These are phyloP conservation scores for Andrena dorsata DNA, from an alignment of 2,888 invertebrate genomes.

Conservation along the genomic window DNA sequence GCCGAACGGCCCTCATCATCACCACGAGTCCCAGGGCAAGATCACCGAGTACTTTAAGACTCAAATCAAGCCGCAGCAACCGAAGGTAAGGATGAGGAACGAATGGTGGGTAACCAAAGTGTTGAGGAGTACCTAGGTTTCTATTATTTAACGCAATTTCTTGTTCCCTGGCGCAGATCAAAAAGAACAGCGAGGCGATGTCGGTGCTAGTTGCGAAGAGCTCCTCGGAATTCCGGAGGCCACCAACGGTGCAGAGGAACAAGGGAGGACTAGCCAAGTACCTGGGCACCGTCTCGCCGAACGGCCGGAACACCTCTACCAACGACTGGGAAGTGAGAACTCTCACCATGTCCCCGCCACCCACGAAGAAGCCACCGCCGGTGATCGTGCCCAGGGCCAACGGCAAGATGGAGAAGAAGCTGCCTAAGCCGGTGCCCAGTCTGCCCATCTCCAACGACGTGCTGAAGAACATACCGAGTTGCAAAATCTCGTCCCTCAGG, in stretches of 20 bases:
- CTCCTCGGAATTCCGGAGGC: conserved; percentile 82
- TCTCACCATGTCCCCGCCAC: conserved; percentile 80
- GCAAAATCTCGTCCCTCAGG: conserved; percentile 80
- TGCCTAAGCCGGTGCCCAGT: conserved; percentile 86
- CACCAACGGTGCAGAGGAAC: conserved; percentile 82
- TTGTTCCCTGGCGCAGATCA: conserved; percentile 52
- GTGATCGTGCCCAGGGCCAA: conserved; percentile 86
- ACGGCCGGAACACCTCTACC: conserved; percentile 61
- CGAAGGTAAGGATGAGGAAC: conserved; percentile 71
- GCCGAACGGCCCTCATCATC: conserved; percentile 79
- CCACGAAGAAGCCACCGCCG: conserved; percentile 84
- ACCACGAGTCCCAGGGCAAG: conserved; percentile 88
- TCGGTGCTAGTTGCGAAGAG: conserved; percentile 81
- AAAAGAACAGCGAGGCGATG: conserved; percentile 77
- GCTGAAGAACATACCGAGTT: conserved; percentile 77
- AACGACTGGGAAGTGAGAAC: conserved; percentile 80
- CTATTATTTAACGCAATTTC: neutral
- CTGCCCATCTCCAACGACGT: conserved; percentile 79
- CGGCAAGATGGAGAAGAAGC: conserved; percentile 86
- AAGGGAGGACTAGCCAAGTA: conserved; percentile 83
- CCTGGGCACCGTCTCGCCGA: conserved; percentile 74
- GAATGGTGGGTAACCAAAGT: neutral
- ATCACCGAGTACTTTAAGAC: conserved; percentile 95
- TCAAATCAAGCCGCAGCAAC: conserved; percentile 90
- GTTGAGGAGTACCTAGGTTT: too few relatives aligned